Percentiles rank a stretch among this genome's conserved stretches.
These are phyloP conservation scores for Proteles cristata DNA, from an alignment of 2,113 vertebrate genomes.

Conservation along the genomic window DNA sequence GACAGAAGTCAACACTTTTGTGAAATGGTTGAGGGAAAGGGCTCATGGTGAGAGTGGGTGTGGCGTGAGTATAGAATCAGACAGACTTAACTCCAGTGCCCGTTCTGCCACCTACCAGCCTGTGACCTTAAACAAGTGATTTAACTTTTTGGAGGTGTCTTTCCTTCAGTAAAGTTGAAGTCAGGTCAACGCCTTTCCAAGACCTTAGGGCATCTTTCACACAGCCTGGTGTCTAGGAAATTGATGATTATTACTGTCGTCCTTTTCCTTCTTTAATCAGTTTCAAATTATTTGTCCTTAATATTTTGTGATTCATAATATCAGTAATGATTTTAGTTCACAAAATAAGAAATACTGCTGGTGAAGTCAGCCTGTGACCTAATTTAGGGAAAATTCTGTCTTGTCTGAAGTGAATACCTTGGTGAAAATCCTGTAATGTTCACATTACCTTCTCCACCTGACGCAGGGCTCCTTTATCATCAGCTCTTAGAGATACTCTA, in stretches of 20 bases:
- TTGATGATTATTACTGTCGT: background rate
- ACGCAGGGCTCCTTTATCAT: background rate
- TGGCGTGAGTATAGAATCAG: background rate
- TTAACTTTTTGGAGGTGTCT: background rate
- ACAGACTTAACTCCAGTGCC: background rate
- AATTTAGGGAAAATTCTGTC: background rate
- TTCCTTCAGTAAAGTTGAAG: background rate
- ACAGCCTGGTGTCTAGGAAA: background rate
- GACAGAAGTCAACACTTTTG: background rate
- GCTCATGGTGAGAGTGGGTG: background rate
- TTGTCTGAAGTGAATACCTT: background rate
- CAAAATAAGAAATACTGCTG: background rate
- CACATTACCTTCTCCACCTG: background rate
- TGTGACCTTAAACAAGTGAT: background rate
- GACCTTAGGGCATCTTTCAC: background rate
- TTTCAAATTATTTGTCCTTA: constrained; percentile 1
- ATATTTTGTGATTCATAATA: background rate
- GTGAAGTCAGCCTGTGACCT: background rate
- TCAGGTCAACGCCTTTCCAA: background rate
- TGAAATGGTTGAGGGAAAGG: background rate
- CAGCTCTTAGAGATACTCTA: background rate
- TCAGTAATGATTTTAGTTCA: background rate
- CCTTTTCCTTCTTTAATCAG: background rate
- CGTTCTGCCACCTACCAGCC: background rate
- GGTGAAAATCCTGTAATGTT: background rate